Evolutionary conservation across 2,888 invertebrate species (phyloP), one percentile per base, ranked within the genome.

Genomic region (Nasonia oneida): DNA sequence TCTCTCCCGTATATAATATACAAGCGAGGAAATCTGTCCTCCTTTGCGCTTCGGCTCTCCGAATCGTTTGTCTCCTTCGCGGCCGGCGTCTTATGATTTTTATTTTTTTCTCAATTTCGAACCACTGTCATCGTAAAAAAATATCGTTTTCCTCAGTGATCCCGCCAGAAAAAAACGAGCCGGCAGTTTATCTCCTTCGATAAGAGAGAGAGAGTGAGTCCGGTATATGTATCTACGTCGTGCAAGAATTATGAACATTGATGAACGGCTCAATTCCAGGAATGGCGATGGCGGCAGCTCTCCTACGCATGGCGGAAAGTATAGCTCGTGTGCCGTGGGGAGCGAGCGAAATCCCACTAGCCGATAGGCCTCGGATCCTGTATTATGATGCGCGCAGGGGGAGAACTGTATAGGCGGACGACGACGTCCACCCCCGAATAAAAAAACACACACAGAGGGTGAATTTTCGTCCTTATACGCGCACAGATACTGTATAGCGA

Each of bases 31-130:
- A 70, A 71, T 39, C 37, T 8, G 67, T 33, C 47, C 29, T 10
- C 1, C 70, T 70, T 80, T 23, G 0, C 23, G 1, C 84, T 64
- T 61, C 37, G 37, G 53, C 71, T 33, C 71, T 53, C 33, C n/a
- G 42, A 81, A 83, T 83, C 83, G 80, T 83, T 83, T 83, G 81
- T 83, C 83, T 86, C 76, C 33, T 74, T 79, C 39, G 79, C 50
- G 71, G 84, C 14, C 1, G 73, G 50, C 50, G 74, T 85, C 79
- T 82, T 82, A 82, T 29, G 29, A 29, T 29, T 29, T 23, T 23
- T 23, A 23, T 23, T 23, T 23, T 23, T 23, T 23, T 23, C 23
- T 23, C 23, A 23, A 23, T 23, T 23, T 23, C 23, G 23, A 23
- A 23, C 23, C 23, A 23, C 23, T 23, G 23, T 23, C 23, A 23